Evolutionary conservation across 2,797 vertebrate genomes (phyloP).

Genomic region (Trichosurus vulpecula): DNA sequence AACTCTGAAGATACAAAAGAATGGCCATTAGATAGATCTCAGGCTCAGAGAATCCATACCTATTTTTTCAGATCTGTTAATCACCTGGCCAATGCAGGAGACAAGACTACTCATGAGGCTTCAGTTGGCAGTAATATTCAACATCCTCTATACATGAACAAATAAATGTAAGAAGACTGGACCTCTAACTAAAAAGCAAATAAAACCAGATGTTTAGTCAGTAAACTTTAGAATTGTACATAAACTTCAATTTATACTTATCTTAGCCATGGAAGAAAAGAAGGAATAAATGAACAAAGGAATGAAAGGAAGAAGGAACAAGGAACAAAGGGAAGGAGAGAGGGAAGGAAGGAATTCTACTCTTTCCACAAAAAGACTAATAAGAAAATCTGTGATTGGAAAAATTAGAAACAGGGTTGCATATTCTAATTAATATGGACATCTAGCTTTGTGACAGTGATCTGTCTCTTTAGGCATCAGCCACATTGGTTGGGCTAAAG

Average conservation of each 20-base stretch:
- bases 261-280: neutral
- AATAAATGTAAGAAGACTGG: neutral
- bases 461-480: neutral
- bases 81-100: neutral
- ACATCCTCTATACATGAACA: neutral
- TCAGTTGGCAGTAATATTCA: neutral
- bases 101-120: neutral
- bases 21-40: neutral
- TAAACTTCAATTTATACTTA: neutral
- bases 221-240: neutral
- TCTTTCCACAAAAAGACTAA: neutral
- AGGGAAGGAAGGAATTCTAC: neutral
- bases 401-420: neutral
- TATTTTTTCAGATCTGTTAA: neutral
- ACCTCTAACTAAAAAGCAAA: neutral
- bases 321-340: neutral
- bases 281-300: neutral
- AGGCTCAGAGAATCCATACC: neutral
- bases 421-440: neutral
- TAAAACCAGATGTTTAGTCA: neutral
- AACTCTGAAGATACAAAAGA: neutral
- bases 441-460: neutral
- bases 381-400: neutral
- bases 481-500: neutral
- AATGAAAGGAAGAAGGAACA: neutral